A percentile compares a stretch with the other conserved stretches of the same genome.
Conservation (phyloP, 2,888 invertebrate genomes). For the Trachelus tabidus region DNA sequence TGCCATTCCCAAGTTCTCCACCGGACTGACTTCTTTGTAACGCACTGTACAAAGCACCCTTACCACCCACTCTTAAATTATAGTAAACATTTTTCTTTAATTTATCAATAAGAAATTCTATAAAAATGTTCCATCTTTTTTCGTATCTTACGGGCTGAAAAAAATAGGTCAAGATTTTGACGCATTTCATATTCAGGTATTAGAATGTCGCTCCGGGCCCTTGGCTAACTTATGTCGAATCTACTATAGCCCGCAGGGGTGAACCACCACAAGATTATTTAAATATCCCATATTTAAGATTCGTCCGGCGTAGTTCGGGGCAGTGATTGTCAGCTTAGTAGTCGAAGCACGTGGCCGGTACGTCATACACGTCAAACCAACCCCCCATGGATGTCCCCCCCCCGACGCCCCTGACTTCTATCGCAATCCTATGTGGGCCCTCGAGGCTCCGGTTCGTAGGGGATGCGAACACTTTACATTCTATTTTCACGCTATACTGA, state of each 20-base stretch:
- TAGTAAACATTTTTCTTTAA: not conserved
- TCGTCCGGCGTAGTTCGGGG: conserved; percentile 57
- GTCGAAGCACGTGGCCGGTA: conserved; percentile 62
- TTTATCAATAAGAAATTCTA: not conserved
- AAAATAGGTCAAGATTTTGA: not conserved
- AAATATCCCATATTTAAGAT: conserved; percentile 64
- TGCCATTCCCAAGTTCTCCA: not conserved
- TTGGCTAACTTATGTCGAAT: not conserved
- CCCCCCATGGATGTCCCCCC: conserved; percentile 33
- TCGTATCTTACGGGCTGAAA: no score
- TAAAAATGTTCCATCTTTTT: not conserved
- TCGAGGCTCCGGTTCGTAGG: conserved; percentile 8
- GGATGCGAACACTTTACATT: conserved; percentile 58
- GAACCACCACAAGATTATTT: conserved; percentile 48
- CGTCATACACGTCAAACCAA: conserved; percentile 65
- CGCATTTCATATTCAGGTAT: not conserved
- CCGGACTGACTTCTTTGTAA: not conserved
- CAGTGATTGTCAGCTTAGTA: conserved; percentile 64
- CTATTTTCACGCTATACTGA: conserved; percentile 65
- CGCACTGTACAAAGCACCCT: not conserved
- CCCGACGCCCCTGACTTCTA: conserved; percentile 22
- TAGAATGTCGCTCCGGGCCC: not conserved
- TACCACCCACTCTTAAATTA: not conserved
- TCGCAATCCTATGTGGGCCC: conserved; percentile 6
- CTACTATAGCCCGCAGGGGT: not conserved